phyloP scores from a whole-genome alignment of 2,888 invertebrate species.

The Agapostemon virescens region DNA sequence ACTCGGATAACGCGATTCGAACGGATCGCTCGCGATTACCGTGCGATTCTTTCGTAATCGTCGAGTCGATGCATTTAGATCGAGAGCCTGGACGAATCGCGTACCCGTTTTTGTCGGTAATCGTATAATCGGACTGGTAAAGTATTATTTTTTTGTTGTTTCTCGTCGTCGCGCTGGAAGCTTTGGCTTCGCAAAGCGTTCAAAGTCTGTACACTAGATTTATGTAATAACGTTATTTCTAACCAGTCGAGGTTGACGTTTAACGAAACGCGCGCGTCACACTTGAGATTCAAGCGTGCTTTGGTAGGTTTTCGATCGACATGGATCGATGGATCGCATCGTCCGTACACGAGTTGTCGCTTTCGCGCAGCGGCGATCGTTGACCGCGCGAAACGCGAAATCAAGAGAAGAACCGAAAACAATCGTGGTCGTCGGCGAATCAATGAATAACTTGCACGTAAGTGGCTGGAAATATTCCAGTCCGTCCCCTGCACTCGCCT shows the following conservation, averaged over 20 bases:
- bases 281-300: slow-evolving; percentile 22
- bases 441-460: slow-evolving; percentile 91
- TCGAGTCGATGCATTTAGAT: too few relatives aligned
- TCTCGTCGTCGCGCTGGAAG: neutral
- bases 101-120: neutral
- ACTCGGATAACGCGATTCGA: slow-evolving; percentile 10
- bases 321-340: neutral
- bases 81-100: too few relatives aligned
- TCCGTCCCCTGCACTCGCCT: slow-evolving; percentile 91
- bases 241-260: slow-evolving; percentile 9
- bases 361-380: neutral
- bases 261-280: slow-evolving; percentile 11
- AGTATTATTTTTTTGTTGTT: neutral
- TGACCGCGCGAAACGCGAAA: neutral
- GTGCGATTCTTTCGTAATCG: too few relatives aligned
- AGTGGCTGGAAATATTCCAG: slow-evolving; percentile 96
- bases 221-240: neutral
- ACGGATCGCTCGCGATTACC: too few relatives aligned
- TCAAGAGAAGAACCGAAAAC: neutral
- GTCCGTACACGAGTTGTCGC: neutral
- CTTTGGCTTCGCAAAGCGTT: neutral
- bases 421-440: slow-evolving; percentile 9
- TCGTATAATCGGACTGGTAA: neutral
- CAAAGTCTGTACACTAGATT: neutral
- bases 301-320: slow-evolving; percentile 26